Base-by-base conservation (phyloP, 2,888 invertebrate genomes). In the Latheticus oryzae region DNA sequence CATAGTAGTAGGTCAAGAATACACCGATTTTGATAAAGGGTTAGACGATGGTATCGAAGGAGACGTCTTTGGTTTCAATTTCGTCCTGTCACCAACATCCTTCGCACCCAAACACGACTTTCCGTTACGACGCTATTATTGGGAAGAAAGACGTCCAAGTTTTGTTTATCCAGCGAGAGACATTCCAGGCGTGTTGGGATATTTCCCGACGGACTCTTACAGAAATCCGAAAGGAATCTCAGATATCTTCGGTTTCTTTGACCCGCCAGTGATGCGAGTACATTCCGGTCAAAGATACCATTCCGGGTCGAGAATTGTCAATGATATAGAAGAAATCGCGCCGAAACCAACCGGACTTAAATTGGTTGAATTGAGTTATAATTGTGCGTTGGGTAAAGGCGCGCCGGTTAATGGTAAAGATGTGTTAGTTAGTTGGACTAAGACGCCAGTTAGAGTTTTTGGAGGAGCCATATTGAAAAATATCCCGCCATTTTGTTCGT, bases 1-100 rank as follows among this genome's bases (percentile, higher is more conserved):
- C 66, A 75, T 88, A 3, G 86, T 87, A 4, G 78, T 88, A n/a
- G 88, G 88, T 11, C 88, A 89, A 73, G 88, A 88, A 64, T 85
- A 84, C 63, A 83, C 85, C n/a, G 83, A 85, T 67, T 83, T 83
- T 66, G 85, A 88, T 80, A 84, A 81, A 70, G 84, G 87, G 26
- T 73, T 81, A 21, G 83, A 85, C 58, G 87, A 85, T 58, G 88
- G 88, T 4, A 81, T 88, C 58, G 87, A 88, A 75, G 88, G 88
- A 2, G 84, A 86, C 72, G 80, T 88, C 61, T 84, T 84, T 68
- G 88, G 88, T 5, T 86, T 85, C 64, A 87, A 87, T 68, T 82
- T 88, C 75, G 80, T 88, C 21, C 70, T 87, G 28, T 74, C 79
- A 1, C 84, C 87, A 5, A 84, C 85, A 83, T 85, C 60, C 79